Evolutionary conservation across 2,113 vertebrate genomes (phyloP), one percentile per base, ranked within the genome.

Genomic region (Onychorhynchus coronatus): DNA sequence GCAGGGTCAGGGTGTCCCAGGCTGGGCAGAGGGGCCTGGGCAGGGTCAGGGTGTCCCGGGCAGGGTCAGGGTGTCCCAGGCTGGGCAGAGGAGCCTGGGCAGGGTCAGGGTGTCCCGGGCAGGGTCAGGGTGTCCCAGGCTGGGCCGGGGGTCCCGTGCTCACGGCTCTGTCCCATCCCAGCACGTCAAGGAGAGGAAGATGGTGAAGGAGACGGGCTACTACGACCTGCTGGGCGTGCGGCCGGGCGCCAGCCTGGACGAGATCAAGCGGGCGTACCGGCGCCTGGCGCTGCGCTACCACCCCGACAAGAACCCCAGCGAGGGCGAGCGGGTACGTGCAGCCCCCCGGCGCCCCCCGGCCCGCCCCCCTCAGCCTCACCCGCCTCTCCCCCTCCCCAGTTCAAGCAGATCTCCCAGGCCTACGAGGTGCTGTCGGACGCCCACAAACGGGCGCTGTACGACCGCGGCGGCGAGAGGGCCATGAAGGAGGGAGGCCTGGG

Each of bases 251-350:
- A 96, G 94, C 25, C 70, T 82, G 66, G 97, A 98, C 0, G 99
- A 99, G 93, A 99, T 99, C 41, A 99, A 99, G 74, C 99, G 99
- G 82, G 98, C 99, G 4, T 99, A 99, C 93, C 98, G 99, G 63
- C 99, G 99, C 89, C 98, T 99, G 42, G 99, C 99, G 0, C 93
- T 99, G 89, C 99, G 98, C 94, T 99, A 98, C 71, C 99, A 99
- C 95, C 99, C 99, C 0, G 99, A 99, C 98, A 99, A 99, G 98
- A 99, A 99, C 94, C 99, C 99, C 6, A 98, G 96, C 42, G 99
- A 99, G 90, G 99, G 99, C 37, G 99, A 99, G 67, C 98, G 97
- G 98, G 99, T 97, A 97, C 58, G 70, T 88, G 23, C 37, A 3
- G 33, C 31, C 27, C 42, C 31, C 39, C 3, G 1, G 14, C 5